A percentile compares a stretch with the other conserved stretches of the same genome.
phyloP scores from a whole-genome alignment of 2,888 invertebrate species.

The Brachyptera putata region DNA sequence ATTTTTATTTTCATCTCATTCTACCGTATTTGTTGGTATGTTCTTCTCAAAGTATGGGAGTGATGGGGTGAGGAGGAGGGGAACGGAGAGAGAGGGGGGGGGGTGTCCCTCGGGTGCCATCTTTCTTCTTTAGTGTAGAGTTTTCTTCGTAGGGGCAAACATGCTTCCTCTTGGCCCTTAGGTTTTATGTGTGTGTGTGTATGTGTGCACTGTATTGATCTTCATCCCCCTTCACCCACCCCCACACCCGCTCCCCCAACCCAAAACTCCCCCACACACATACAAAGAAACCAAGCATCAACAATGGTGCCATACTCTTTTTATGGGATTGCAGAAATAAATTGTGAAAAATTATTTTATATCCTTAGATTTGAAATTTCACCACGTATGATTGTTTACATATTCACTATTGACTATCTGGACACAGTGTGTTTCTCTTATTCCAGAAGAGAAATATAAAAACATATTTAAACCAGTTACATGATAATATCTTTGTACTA shows the following conservation, averaged over 20 bases:
- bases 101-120: background rate
- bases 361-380: no score
- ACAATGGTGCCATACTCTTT: background rate
- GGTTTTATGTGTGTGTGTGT: background rate
- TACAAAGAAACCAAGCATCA: slow-evolving; percentile 6
- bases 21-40: background rate
- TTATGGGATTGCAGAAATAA: background rate
- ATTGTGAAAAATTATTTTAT: background rate
- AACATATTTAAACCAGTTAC: no score
- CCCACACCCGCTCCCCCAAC: background rate
- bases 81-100: background rate
- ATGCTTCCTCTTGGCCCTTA: background rate
- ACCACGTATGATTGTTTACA: no score
- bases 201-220: slow-evolving; percentile 4
- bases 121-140: background rate
- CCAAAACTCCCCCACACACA: no score
- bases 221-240: background rate
- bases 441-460: no score
- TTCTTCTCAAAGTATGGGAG: background rate
- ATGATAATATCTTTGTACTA: no score
- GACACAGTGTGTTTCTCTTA: no score
- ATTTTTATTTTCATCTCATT: background rate
- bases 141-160: background rate
- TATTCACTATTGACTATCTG: no score
- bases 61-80: background rate